Conservation (phyloP, 1,140 invertebrate species). For the Drosophila nikananu region DNA sequence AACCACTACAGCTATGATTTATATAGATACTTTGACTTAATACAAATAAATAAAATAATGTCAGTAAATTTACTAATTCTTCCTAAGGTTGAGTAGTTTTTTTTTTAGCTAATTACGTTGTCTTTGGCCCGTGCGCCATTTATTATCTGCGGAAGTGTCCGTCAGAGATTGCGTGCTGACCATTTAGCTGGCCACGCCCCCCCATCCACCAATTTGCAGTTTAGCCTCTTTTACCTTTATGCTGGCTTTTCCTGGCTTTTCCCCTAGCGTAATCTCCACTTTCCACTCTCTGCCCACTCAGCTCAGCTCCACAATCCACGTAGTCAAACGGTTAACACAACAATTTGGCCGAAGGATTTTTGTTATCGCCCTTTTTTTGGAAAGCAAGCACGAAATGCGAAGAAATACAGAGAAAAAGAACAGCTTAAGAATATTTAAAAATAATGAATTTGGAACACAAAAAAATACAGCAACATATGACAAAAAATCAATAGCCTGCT, state of each 20-base stretch:
- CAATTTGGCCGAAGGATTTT: constrained; percentile 58
- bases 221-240: constrained; percentile 2
- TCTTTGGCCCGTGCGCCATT: constrained; percentile 19
- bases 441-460: neutral
- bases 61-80: neutral
- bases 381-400: neutral
- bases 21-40: too few species aligned
- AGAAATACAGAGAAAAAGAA: neutral
- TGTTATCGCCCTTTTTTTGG: constrained; percentile 27
- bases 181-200: constrained; percentile 43
- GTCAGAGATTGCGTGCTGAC: constrained; percentile 39
- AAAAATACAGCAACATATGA: too few species aligned
- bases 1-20: too few species aligned
- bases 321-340: constrained; percentile 57
- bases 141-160: constrained; percentile 47
- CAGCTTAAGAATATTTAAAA: neutral
- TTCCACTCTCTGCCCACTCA: neutral
- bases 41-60: too few species aligned
- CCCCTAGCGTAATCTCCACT: neutral
- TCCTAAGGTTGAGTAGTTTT: neutral
- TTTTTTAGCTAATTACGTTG: constrained; percentile 36
- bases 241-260: constrained; percentile 12
- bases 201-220: constrained; percentile 11
- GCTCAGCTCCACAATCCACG: constrained; percentile 28
- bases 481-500: too few species aligned